Evolutionary conservation across 2,888 invertebrate species (phyloP), one percentile per base, ranked within the genome.

Genomic region (Pantelozetes paolii): DNA sequence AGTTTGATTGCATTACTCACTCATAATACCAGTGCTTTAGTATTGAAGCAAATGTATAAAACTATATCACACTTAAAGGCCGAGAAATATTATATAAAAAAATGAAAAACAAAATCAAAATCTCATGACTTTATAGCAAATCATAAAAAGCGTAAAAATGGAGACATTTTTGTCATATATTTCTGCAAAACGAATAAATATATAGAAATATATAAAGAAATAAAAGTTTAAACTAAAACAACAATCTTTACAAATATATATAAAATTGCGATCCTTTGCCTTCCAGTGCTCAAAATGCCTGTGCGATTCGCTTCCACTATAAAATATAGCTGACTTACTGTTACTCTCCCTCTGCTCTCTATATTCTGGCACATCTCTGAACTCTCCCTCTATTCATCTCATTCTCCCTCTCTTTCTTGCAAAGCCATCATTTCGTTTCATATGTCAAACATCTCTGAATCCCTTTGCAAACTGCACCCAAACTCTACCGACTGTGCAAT

Each of bases 401-500:
- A 23, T 23, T 20, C 50, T 45, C 45, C 18, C 45, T 45, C 45
- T 45, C 45, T 11, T 18, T 15, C 45, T 45, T 11, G 6, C 36
- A 11, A 36, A 36, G 36, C 45, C 45, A 45, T 45, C 45, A 45
- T 45, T 45, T 45, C 11, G 45, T 45, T 15, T 45, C 11, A 45
- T 45, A 45, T 45, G 45, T 45, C 45, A 45, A 45, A 45, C 45
- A 45, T 50, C 23, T 50, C 50, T 50, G 2, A 9, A 45, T 13
- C 50, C 15, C 20, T 50, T 3, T 50, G n/a, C 36, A 8, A 5
- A 5, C 36, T 5, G 36, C 36, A 3, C 45, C 18, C 50, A 23
- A 50, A 50, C 50, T 50, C 50, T 50, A 50, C 50, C 50, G 50
- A 50, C n/a, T 20, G 2, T n/a, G 20, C 50, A 50, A 50, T 50